phyloP scores from a whole-genome alignment of 2,797 vertebrate species.

The Falco peregrinus region DNA sequence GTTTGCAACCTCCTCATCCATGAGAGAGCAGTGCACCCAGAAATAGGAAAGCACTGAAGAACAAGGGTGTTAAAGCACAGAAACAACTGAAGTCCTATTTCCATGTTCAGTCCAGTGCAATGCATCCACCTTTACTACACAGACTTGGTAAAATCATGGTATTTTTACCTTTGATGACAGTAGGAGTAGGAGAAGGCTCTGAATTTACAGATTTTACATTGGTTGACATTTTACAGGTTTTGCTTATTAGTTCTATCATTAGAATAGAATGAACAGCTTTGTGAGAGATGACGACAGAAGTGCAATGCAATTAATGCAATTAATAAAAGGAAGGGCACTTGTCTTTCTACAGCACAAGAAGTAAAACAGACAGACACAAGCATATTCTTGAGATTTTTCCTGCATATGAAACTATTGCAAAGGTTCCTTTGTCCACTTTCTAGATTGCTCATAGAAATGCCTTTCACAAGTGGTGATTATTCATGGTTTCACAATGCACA shows the following conservation, averaged over 20 bases:
- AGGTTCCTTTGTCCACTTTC: constrained; percentile 38
- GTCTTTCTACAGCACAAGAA: neutral
- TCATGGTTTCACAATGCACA: constrained; percentile 51
- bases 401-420: neutral
- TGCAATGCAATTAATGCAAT: neutral
- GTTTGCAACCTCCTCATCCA: rapidly evolving
- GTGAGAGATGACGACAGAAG: neutral
- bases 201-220: neutral
- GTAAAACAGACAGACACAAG: neutral
- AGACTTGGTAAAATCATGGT: neutral
- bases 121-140: neutral
- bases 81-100: neutral
- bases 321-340: neutral
- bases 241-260: neutral
- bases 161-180: neutral
- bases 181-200: neutral
- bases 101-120: neutral
- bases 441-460: constrained; percentile 32
- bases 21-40: neutral
- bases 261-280: neutral
- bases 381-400: neutral
- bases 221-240: neutral
- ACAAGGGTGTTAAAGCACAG: neutral
- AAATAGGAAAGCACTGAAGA: neutral
- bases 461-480: constrained; percentile 48